phyloP scores from a whole-genome alignment of 2,797 vertebrate genomes.

The Yasuhikotakia modesta region DNA sequence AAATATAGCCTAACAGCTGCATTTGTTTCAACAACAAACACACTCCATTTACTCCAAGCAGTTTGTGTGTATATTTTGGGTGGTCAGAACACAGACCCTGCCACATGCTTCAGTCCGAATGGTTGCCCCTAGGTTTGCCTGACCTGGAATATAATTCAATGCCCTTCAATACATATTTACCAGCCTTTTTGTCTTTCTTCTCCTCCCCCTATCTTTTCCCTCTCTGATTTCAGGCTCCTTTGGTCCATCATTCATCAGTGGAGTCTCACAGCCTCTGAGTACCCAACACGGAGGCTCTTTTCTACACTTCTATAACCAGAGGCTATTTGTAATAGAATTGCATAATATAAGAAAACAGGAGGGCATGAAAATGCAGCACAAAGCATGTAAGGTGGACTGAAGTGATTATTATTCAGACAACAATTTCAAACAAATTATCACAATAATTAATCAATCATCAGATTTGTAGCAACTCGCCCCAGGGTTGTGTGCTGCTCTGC shows the following conservation, averaged over 20 bases:
- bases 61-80: constrained; percentile 42
- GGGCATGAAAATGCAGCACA: constrained; percentile 27
- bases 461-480: constrained; percentile 75
- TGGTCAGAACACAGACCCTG: constrained; percentile 55
- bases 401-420: constrained; percentile 88
- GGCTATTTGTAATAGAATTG: constrained; percentile 77
- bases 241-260: constrained; percentile 77
- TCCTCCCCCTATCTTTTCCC: constrained; percentile 71
- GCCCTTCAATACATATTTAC: constrained; percentile 63
- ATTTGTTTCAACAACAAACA: constrained; percentile 39
- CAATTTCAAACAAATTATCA: constrained; percentile 95
- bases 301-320: constrained; percentile 72
- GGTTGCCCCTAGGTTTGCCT: constrained; percentile 64
- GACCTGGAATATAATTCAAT: constrained; percentile 68
- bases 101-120: constrained; percentile 54
- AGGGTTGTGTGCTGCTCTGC: constrained; percentile 78
- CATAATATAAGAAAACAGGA: constrained; percentile 64
- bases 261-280: constrained; percentile 63
- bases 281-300: constrained; percentile 62
- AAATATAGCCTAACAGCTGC: constrained; percentile 70
- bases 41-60: constrained; percentile 11
- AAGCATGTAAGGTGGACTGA: constrained; percentile 66
- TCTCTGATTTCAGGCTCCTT: constrained; percentile 77
- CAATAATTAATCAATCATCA: constrained; percentile 96
- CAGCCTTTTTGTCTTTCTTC: constrained; percentile 56